phyloP scores from a whole-genome alignment of 2,113 vertebrate genomes.

The Chrysochloris asiatica region DNA sequence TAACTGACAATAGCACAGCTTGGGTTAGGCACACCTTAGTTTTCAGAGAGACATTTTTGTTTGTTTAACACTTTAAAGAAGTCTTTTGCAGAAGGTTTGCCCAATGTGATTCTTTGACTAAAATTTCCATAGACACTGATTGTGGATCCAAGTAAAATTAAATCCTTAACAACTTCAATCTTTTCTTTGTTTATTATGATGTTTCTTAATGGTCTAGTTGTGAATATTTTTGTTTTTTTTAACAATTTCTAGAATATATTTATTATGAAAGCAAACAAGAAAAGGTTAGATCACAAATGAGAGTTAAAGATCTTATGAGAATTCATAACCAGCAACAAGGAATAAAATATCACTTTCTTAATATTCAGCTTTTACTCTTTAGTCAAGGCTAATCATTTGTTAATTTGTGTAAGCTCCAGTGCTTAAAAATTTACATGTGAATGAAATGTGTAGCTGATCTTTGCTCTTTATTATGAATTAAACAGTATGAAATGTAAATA shows the following conservation, averaged over 20 bases:
- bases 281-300: neutral
- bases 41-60: no score
- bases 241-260: neutral
- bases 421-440: slow-evolving; percentile 34
- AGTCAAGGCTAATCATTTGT: slow-evolving; percentile 38
- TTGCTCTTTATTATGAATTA: slow-evolving; percentile 32
- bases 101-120: no score
- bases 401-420: slow-evolving; percentile 12
- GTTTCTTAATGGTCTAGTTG: no score
- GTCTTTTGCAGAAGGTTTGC: no score
- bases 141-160: no score
- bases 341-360: slow-evolving; percentile 43
- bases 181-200: no score
- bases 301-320: neutral
- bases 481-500: slow-evolving; percentile 47
- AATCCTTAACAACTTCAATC: no score
- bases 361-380: slow-evolving; percentile 43
- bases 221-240: no score
- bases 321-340: neutral
- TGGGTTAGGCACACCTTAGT: no score
- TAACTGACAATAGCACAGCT: neutral
- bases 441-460: neutral
- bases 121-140: no score
- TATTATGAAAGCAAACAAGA: slow-evolving; percentile 28
- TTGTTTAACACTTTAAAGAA: no score